Base-by-base conservation (phyloP, 2,888 invertebrate species). In the Steinernema scapterisci region DNA sequence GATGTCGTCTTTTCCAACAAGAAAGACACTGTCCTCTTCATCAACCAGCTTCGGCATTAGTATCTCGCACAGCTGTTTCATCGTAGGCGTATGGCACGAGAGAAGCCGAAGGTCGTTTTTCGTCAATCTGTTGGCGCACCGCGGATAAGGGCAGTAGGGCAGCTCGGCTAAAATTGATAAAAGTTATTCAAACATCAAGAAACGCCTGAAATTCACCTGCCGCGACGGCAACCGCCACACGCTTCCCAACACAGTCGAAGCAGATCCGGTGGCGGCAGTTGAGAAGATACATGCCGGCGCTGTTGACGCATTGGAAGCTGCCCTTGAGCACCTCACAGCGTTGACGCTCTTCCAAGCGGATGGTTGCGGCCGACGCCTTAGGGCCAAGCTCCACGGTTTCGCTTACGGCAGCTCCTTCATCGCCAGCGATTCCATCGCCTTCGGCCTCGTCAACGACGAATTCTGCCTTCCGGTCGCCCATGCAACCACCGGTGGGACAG, bases 251-350 rank as follows among this genome's bases (percentile, higher is more conserved):
- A 52, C 82, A 82, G 74, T 82, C 82, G 63, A 78, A 79, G 70
- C 82, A 82, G 25, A 80, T 73, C n/a, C 77, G 74, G 73, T 82
- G 82, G 48, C 81, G 79, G 71, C 82, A 82, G 73, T 79, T 79
- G 1, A 71, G 72, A 25, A 80, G 76, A n/a, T 76, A 79, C 76
- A 82, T 79, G 25, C 80, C 48, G 11, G 82, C 82, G 52, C 79
- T 79, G 72, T 82, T 82, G 72, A 76, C 77, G 73, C 82, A 82
- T 23, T 75, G 75, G 51, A 76, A 76, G 38, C 23, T 46, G 11
- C 77, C 77, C 13, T 71, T 56, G 16, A 48, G 13, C 0, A 48
- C 76, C 25, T 77, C 77, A 48, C 77, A 77, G 6, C 75, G 70
- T 27, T 73, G 77, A 72, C 51, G 75, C 73, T 72, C 78, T 48